Base-by-base conservation (phyloP, 2,797 vertebrate genomes). In the Falco concolor region DNA sequence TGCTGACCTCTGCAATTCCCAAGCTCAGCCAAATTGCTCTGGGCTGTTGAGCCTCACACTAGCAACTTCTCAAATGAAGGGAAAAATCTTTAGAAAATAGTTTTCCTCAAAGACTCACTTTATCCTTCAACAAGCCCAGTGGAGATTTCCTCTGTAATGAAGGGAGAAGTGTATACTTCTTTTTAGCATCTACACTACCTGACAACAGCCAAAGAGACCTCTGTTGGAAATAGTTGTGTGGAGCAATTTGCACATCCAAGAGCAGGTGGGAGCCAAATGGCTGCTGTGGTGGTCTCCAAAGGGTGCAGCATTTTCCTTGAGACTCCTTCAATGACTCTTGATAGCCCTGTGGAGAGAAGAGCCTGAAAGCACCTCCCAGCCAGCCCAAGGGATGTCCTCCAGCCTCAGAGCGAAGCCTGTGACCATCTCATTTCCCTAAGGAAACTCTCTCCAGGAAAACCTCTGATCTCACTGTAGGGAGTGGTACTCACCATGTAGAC, bases 211-310 rank as follows among this genome's bases (percentile, higher is more conserved):
- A 45, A 52, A 65, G 30, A 32, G 45, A 42, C 7, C 23, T 64
- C 53, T 56, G 16, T 22, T 60, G 53, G 42, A 45, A 73, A 65
- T 8, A 69, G 56, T 4, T 32, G 17, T 0, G 1, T 32, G 42
- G 60, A 68, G 10, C 6, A 73, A 74, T 80, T 75, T 9, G 4
- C 38, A 57, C 15, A 61, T 30, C 34, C 60, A 61, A 8, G 24
- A 59, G 14, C 6, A 9, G n/a, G 5, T 3, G 2, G 68, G 53
- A 74, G 45, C 13, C 53, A 78, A 68, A 34, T 8, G 0, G 0
- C 14, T 74, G 17, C 40, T 36, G 9, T 36, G 22, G 27, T 42
- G 19, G 34, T 82, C 56, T 91, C n/a, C 19, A 63, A 27, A 1
- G 13, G 13, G 8, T 44, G 28, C 34, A 60, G 12, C 16, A 54